A percentile compares a stretch with the other conserved stretches of the same genome.
Evolutionary conservation across 2,113 vertebrate species (phyloP).

Genomic region (Cisticola juncidis): DNA sequence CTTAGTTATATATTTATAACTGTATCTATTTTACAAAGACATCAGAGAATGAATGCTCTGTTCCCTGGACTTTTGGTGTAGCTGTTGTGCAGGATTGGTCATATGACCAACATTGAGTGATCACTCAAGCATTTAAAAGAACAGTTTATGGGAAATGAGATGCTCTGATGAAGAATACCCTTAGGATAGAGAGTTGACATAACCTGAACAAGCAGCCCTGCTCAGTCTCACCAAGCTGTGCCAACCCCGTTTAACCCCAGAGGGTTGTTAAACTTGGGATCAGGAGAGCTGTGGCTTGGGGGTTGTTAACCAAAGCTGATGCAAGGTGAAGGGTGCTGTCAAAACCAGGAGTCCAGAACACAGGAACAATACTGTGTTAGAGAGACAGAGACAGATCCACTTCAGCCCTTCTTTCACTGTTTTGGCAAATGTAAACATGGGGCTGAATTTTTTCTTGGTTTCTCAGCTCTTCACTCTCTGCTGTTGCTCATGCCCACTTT

Average conservation of each 20-base stretch:
- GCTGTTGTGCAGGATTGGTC: neutral
- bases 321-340: neutral
- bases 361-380: neutral
- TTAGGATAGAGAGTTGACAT: neutral
- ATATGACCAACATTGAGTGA: neutral
- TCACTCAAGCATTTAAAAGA: slow-evolving; percentile 24
- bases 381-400: neutral
- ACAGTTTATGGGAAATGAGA: slow-evolving; percentile 29
- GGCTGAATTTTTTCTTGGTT: neutral
- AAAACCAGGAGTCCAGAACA: neutral
- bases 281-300: neutral
- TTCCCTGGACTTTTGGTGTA: neutral
- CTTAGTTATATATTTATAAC: neutral
- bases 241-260: neutral
- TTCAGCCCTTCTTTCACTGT: neutral
- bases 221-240: neutral
- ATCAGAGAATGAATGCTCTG: neutral
- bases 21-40: neutral
- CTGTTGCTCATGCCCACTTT: neutral
- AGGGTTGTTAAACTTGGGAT: neutral
- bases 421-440: neutral
- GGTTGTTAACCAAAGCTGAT: neutral
- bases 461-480: neutral
- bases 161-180: slow-evolving; percentile 3
- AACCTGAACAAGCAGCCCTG: neutral